phyloP scores from a whole-genome alignment of 2,113 vertebrate species.

The Podarcis raffonei region DNA sequence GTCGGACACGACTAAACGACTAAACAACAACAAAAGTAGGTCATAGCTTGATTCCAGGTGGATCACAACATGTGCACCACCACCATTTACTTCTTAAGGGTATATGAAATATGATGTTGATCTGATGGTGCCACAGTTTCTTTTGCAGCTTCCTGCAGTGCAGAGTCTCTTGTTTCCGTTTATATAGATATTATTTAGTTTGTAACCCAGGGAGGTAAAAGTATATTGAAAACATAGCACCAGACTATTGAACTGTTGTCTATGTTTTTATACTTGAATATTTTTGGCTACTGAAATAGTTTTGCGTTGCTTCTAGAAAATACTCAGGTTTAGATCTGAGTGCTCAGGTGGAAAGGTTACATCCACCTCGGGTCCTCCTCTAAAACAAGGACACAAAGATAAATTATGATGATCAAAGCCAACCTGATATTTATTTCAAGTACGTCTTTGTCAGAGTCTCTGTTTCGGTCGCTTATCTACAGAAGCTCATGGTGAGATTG shows the following conservation, averaged over 20 bases:
- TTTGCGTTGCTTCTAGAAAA: too few relatives aligned
- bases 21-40: too few relatives aligned
- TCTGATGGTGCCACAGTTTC: too few relatives aligned
- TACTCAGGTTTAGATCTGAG: background rate
- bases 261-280: background rate
- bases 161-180: background rate
- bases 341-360: background rate
- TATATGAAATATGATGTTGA: background rate
- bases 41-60: too few relatives aligned
- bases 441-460: background rate
- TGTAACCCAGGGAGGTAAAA: background rate
- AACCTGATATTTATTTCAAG: background rate
- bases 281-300: background rate
- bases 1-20: too few relatives aligned
- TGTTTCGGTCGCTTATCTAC: background rate
- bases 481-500: background rate
- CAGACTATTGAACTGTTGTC: background rate
- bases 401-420: background rate
- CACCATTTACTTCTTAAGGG: background rate
- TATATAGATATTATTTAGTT: background rate
- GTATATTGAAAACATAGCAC: background rate
- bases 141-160: background rate
- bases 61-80: too few relatives aligned
- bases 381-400: background rate
- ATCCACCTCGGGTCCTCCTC: background rate